Evolutionary conservation across 2,113 vertebrate species (phyloP), one percentile per base, ranked within the genome.

Genomic region (Odocoileus hemionus): DNA sequence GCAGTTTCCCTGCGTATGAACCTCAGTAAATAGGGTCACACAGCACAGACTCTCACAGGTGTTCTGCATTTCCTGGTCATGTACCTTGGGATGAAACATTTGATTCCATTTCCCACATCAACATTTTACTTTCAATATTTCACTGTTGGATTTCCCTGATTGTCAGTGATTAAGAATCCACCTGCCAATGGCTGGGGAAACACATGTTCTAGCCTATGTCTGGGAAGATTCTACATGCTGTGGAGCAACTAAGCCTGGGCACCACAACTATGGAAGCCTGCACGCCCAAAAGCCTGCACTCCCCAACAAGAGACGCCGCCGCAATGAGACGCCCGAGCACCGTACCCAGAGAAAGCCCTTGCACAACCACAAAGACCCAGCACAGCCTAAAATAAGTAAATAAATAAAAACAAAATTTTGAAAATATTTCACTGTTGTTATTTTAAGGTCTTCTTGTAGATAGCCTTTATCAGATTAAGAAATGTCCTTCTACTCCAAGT

Each of bases 271-370:
- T 13, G 47, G 52, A 54, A 17, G 52, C 16, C 52, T 54, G 52
- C 52, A 16, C 16, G 16, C 52, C 52, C 52, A 0, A 54, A 16
- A 57, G 55, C 21, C 67, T 74, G 67, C 13, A 7, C 36, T 39
- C 36, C 21, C 3, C 36, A 39, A 23, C 19, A 39, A 13, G 21
- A 74, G 21, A 39, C 2, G 5, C 36, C 36, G 6, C 67, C 5
- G 11, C 36, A 13, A 2, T 3, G 21, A 25, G 67, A 74, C 12
- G 36, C 36, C 21, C 5, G 0, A 12, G 36, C 21, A 3, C 36
- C 2, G 0, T 11, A 74, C 6, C n/a, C 2, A 13, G 3, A 74
- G 36, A 21, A 12, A 6, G 64, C n/a, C n/a, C n/a, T 21, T 21
- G 64, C 0, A 0, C n/a, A 43, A 13, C 11, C 13, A 11, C 36